A percentile compares a stretch with the other conserved stretches of the same genome.
Conservation (phyloP, 1,140 invertebrate species). For the Heliconius himera region DNA sequence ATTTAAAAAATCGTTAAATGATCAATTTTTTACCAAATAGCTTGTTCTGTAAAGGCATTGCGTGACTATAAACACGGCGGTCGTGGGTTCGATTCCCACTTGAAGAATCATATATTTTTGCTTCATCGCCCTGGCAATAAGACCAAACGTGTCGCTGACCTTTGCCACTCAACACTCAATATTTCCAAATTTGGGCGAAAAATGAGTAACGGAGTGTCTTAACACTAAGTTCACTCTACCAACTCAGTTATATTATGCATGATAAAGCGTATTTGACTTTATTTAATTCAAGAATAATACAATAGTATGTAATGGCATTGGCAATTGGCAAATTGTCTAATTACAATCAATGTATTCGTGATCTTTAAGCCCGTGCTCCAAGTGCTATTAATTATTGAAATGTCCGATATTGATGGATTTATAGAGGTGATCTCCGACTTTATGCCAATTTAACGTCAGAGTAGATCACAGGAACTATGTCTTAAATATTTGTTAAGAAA, state of each 20-base stretch:
- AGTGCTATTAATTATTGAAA: constrained; percentile 29
- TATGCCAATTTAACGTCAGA: not conserved
- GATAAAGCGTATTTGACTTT: not conserved
- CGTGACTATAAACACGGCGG: no score
- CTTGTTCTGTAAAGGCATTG: no score
- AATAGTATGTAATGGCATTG: not conserved
- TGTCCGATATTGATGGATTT: constrained; percentile 31
- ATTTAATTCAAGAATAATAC: not conserved
- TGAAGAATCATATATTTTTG: no score
- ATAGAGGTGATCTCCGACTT: constrained; percentile 19
- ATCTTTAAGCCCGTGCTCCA: not conserved
- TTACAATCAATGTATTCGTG: constrained; percentile 3
- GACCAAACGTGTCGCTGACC: no score
- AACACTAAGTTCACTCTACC: not conserved
- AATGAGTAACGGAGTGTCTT: no score
- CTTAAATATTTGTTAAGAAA: not conserved
- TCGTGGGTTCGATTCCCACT: no score
- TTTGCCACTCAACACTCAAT: not conserved
- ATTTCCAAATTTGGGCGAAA: not conserved
- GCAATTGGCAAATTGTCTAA: not conserved
- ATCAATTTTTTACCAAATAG: no score
- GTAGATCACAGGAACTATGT: not conserved
- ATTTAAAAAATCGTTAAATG: no score
- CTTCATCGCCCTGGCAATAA: no score
- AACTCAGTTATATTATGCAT: not conserved